A percentile compares a stretch with the other conserved stretches of the same genome.
phyloP scores from a whole-genome alignment of 2,888 invertebrate species.

The Ormyrus labotus region DNA sequence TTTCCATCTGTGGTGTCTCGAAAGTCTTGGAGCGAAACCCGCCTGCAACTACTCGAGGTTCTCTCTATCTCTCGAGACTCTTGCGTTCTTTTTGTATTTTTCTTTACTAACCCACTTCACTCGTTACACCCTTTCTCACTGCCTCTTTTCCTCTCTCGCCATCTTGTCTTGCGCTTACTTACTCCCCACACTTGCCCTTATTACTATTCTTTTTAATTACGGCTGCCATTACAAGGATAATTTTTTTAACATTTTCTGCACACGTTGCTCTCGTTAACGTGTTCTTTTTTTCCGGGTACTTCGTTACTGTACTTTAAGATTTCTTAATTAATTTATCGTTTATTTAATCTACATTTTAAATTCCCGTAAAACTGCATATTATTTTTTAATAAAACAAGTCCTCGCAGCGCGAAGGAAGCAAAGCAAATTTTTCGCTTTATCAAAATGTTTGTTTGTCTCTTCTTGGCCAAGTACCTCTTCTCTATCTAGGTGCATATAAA shows the following conservation, averaged over 20 bases:
- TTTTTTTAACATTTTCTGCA: background rate
- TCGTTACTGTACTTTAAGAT: no score
- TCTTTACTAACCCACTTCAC: constrained; percentile 30
- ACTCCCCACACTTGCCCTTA: background rate
- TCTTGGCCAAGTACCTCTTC: no score
- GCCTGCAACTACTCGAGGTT: constrained; percentile 15
- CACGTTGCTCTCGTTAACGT: background rate
- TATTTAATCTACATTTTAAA: no score
- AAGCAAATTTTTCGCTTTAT: no score
- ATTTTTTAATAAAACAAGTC: no score
- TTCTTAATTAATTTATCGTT: no score
- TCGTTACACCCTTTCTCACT: constrained; percentile 28
- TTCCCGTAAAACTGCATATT: no score
- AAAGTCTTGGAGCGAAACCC: constrained; percentile 5
- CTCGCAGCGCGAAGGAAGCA: no score
- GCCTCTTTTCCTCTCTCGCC: background rate
- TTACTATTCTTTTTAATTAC: constrained; percentile 9
- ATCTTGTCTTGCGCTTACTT: background rate
- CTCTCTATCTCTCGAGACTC: constrained; percentile 31
- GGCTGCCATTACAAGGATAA: background rate
- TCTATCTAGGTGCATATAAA: no score
- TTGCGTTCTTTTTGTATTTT: constrained; percentile 15
- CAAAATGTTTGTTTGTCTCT: no score
- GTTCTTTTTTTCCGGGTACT: background rate
- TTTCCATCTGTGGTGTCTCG: constrained; percentile 28